Percentiles rank a stretch among this genome's conserved stretches.
Evolutionary conservation across 2,888 invertebrate genomes (phyloP).

Genomic region (Xestia xanthographa): DNA sequence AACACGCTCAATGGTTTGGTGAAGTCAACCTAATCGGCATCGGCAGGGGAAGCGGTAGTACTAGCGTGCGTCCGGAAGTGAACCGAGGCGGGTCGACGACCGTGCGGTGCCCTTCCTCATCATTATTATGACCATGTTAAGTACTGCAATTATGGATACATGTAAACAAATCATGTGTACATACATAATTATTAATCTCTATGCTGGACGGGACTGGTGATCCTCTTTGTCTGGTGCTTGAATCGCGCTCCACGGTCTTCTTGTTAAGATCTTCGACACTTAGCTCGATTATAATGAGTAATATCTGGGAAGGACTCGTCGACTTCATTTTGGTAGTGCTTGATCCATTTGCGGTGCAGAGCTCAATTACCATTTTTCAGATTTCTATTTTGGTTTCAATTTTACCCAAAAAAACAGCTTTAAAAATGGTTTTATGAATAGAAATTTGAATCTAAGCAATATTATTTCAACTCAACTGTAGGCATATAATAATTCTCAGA

Average conservation of each 20-base stretch:
- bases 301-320: background rate
- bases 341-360: background rate
- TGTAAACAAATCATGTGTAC: background rate
- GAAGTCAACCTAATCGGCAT: constrained; percentile 62
- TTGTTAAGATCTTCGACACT: background rate
- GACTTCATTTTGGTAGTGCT: background rate
- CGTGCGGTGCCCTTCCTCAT: constrained; percentile 72
- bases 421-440: background rate
- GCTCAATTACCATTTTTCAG: background rate
- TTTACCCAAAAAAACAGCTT: background rate
- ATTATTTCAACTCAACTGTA: background rate
- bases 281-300: background rate
- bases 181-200: background rate
- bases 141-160: constrained; percentile 1
- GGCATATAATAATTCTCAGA: background rate
- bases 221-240: background rate
- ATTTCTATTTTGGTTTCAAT: constrained; percentile 3
- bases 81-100: constrained; percentile 74
- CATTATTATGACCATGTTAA: constrained; percentile 49
- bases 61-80: constrained; percentile 67
- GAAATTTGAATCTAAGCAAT: background rate
- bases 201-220: background rate
- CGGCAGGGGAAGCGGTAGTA: constrained; percentile 72
- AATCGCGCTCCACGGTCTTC: background rate
- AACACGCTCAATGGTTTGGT: constrained; percentile 69